Percentiles rank a stretch among this genome's conserved stretches.
Conservation (phyloP, 1,140 invertebrate genomes). For the Scaptodrosophila lebanonensis region DNA sequence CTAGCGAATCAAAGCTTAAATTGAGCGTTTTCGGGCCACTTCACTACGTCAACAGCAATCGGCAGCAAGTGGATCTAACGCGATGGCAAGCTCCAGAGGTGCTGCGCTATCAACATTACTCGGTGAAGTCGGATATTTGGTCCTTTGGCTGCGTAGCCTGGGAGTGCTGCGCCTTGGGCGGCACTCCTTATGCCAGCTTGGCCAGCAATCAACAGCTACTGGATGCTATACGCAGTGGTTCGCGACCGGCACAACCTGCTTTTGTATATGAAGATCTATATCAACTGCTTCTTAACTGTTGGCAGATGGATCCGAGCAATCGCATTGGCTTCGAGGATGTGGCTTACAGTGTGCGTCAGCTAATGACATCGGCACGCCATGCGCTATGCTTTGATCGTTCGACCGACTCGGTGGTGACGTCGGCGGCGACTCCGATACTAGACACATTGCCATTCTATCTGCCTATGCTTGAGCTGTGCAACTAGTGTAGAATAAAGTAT, state of each 20-base stretch:
- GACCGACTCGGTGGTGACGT: constrained; percentile 38
- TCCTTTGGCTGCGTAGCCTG: constrained; percentile 88
- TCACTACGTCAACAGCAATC: constrained; percentile 69
- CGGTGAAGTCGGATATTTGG: constrained; percentile 88
- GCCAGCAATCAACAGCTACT: constrained; percentile 81
- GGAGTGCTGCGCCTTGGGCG: constrained; percentile 90
- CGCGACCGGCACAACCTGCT: constrained; percentile 84
- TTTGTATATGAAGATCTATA: constrained; percentile 87
- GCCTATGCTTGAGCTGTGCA: constrained; percentile 63
- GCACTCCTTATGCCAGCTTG: constrained; percentile 86
- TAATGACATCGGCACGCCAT: constrained; percentile 73
- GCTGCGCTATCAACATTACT: constrained; percentile 82
- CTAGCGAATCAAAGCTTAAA: constrained; percentile 73
- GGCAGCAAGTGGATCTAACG: constrained; percentile 81
- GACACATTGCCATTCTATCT: constrained; percentile 63
- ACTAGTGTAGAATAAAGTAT: no score
- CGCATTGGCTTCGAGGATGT: constrained; percentile 84
- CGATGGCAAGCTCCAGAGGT: constrained; percentile 89
- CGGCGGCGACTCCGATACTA: not conserved
- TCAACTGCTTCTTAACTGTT: constrained; percentile 89
- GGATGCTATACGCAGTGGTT: constrained; percentile 82
- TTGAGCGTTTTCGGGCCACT: constrained; percentile 41
- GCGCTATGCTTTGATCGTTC: constrained; percentile 63
- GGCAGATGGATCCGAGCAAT: constrained; percentile 89
- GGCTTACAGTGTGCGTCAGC: constrained; percentile 71